Evolutionary conservation across 1,140 invertebrate genomes (phyloP).

Genomic region (Lerema accius): DNA sequence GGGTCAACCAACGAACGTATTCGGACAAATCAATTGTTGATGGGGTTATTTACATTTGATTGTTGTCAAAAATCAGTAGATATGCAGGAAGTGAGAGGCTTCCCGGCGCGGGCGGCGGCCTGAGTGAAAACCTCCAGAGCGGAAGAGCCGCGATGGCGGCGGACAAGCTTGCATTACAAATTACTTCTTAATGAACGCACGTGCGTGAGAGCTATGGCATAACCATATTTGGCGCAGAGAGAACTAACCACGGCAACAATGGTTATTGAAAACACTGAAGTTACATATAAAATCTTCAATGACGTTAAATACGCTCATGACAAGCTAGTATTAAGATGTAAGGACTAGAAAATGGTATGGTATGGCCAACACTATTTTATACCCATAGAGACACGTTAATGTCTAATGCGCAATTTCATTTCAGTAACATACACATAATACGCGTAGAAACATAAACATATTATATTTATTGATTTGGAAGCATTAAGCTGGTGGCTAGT

Average conservation of each 20-base stretch:
- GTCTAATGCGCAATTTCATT: too few species aligned
- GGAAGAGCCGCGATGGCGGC: constrained; percentile 58
- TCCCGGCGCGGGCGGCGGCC: constrained; percentile 69
- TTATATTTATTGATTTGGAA: too few species aligned
- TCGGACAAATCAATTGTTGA: constrained; percentile 50
- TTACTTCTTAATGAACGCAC: constrained; percentile 69
- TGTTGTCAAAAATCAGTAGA: constrained; percentile 67
- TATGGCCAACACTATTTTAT: too few species aligned
- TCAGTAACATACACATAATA: too few species aligned
- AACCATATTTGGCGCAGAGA: constrained; percentile 16
- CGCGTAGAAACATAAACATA: too few species aligned
- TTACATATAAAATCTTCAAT: not conserved
- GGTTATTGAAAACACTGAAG: not conserved
- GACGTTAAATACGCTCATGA: too few species aligned
- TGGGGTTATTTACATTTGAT: constrained; percentile 59
- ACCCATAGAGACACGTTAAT: too few species aligned
- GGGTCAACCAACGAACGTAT: too few species aligned
- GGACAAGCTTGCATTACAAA: constrained; percentile 74
- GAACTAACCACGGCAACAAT: constrained; percentile 4
- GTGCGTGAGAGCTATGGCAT: constrained; percentile 43
- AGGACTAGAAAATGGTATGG: too few species aligned
- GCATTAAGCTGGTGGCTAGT: too few species aligned
- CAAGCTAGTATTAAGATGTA: too few species aligned
- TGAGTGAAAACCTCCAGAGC: constrained; percentile 63
- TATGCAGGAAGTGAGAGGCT: constrained; percentile 72